Conservation (phyloP, 2,888 invertebrate genomes). For the Piscicola geometra region DNA sequence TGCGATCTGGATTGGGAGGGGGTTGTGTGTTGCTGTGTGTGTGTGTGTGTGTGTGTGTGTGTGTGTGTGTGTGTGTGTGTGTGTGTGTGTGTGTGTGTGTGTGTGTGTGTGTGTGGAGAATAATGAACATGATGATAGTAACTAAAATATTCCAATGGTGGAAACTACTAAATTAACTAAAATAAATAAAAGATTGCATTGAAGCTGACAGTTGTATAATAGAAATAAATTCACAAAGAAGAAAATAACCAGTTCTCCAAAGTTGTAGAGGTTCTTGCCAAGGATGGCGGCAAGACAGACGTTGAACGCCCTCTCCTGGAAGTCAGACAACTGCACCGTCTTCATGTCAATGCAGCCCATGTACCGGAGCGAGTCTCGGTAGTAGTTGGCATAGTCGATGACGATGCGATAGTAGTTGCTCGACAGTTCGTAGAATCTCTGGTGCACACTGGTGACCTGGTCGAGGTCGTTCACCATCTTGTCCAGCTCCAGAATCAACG, state of each 20-base stretch:
- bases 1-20: constrained; percentile 65
- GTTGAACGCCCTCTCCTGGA: constrained; percentile 70
- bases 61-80: no score
- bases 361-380: constrained; percentile 79
- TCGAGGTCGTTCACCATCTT: constrained; percentile 79
- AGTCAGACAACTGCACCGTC: constrained; percentile 59
- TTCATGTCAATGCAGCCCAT: constrained; percentile 71
- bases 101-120: no score
- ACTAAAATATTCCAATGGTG: no score
- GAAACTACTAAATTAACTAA: no score
- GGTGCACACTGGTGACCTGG: constrained; percentile 87
- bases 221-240: no score
- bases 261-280: constrained; percentile 81
- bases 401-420: constrained; percentile 79
- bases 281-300: constrained; percentile 87
- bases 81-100: no score
- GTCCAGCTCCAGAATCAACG: constrained; percentile 60
- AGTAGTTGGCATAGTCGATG: constrained; percentile 78
- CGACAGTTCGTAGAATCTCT: constrained; percentile 84
- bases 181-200: no score
- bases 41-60: no score
- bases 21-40: no score
- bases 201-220: no score
- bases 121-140: no score
- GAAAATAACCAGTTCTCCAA: constrained; percentile 76